phyloP scores from a whole-genome alignment of 2,113 vertebrate genomes.

The Falcunculus frontatus region DNA sequence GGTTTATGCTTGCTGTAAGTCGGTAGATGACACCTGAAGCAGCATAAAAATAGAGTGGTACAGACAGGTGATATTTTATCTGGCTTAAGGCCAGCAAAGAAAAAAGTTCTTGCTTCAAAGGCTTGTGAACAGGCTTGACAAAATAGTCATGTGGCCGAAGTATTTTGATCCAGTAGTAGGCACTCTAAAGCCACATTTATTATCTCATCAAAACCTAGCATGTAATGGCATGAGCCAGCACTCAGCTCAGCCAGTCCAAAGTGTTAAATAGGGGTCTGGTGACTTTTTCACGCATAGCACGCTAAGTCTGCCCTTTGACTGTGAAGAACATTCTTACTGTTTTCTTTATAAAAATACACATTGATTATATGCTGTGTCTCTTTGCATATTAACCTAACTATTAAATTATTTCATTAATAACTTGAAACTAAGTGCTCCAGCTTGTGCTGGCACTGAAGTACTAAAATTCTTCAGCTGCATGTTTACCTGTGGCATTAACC shows the following conservation, averaged over 20 bases:
- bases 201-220: not conserved
- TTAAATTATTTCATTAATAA: not conserved
- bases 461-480: not conserved
- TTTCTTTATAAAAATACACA: not conserved
- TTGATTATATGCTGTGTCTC: not conserved
- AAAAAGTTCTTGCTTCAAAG: not conserved
- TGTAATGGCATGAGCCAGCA: not conserved
- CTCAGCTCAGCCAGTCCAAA: not conserved
- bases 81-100: not conserved
- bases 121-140: not conserved
- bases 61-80: constrained; percentile 13
- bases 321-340: not conserved
- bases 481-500: not conserved
- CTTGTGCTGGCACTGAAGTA: not conserved
- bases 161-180: not conserved
- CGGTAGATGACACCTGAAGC: not conserved
- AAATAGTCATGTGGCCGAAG: not conserved
- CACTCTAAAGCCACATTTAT: not conserved
- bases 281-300: not conserved
- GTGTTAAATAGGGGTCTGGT: not conserved
- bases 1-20: constrained; percentile 8
- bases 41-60: not conserved
- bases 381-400: not conserved
- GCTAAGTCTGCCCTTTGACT: not conserved
- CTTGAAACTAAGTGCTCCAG: not conserved